Percentiles rank a stretch among this genome's conserved stretches.
These are phyloP conservation scores for Spodoptera litura DNA, from an alignment of 1,140 invertebrate species.

Conservation along the genomic window DNA sequence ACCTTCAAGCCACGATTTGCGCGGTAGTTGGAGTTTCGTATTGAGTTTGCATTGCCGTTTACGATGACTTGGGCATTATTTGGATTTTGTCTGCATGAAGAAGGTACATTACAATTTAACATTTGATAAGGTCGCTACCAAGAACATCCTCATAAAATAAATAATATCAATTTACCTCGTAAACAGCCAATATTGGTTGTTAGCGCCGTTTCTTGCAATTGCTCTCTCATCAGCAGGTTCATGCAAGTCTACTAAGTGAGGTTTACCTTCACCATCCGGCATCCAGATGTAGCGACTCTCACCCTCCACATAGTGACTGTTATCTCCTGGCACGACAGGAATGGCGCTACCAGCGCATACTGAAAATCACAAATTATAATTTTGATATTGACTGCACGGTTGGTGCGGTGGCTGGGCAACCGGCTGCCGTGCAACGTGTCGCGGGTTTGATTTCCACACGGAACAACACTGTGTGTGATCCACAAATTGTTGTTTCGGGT, in stretches of 20 bases:
- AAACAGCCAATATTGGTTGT: conserved; percentile 61
- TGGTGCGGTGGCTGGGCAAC: too few relatives aligned
- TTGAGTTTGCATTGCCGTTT: conserved; percentile 53
- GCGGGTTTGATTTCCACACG: too few relatives aligned
- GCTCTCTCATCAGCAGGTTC: conserved; percentile 41
- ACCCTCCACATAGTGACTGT: conserved; percentile 43
- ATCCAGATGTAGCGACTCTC: conserved; percentile 52
- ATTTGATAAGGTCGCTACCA: background rate
- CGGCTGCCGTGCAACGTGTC: too few relatives aligned
- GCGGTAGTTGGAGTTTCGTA: conserved; percentile 61
- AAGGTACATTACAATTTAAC: background rate
- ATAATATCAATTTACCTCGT: conserved; percentile 53
- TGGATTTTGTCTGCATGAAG: conserved; percentile 58
- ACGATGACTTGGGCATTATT: conserved; percentile 54
- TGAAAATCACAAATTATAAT: background rate
- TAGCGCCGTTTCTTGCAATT: conserved; percentile 44
- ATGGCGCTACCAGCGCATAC: conserved; percentile 20
- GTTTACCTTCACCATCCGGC: conserved; percentile 44
- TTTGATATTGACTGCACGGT: too few relatives aligned
- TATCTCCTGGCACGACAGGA: background rate
- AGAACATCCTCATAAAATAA: background rate
- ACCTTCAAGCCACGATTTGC: conserved; percentile 57
- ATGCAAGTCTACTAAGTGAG: conserved; percentile 46
- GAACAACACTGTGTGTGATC: too few relatives aligned
- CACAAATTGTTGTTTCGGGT: too few relatives aligned